These are phyloP conservation scores for Orchesella flavescens DNA, from an alignment of 2,888 invertebrate genomes.

Conservation along the genomic window DNA sequence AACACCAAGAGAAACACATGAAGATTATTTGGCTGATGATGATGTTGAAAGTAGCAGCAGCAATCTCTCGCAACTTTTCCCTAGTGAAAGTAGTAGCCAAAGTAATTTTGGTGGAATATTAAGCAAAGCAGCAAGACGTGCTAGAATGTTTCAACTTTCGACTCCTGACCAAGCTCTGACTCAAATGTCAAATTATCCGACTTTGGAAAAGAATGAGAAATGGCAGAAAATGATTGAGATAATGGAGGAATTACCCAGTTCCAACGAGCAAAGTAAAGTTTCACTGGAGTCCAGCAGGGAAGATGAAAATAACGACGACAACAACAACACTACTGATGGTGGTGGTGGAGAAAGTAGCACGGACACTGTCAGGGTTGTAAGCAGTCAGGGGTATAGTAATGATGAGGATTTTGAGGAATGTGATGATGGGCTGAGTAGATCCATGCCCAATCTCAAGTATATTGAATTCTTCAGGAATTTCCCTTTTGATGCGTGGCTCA, in stretches of 20 bases:
- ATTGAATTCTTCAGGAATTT: conserved; percentile 57
- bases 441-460: conserved; percentile 57
- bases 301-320: no score
- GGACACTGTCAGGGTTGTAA: no score
- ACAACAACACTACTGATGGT: conserved; percentile 8
- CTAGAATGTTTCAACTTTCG: conserved; percentile 63
- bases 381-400: not conserved
- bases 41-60: conserved; percentile 47
- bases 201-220: conserved; percentile 47
- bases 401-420: not conserved
- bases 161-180: conserved; percentile 24
- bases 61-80: conserved; percentile 46
- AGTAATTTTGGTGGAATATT: conserved; percentile 47
- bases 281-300: not conserved
- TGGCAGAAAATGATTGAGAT: conserved; percentile 62
- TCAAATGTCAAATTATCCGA: conserved; percentile 28
- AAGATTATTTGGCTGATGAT: conserved; percentile 37
- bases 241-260: conserved; percentile 31
- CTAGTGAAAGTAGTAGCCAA: conserved; percentile 43
- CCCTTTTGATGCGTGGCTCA: conserved; percentile 62
- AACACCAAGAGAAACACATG: conserved; percentile 36
- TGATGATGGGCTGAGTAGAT: conserved; percentile 39
- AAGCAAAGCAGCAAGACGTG: conserved; percentile 56
- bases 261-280: not conserved
- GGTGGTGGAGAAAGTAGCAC: not conserved